A percentile compares a stretch with the other conserved stretches of the same genome.
Evolutionary conservation across 1,140 invertebrate genomes (phyloP).

Genomic region (Riptortus pedestris): DNA sequence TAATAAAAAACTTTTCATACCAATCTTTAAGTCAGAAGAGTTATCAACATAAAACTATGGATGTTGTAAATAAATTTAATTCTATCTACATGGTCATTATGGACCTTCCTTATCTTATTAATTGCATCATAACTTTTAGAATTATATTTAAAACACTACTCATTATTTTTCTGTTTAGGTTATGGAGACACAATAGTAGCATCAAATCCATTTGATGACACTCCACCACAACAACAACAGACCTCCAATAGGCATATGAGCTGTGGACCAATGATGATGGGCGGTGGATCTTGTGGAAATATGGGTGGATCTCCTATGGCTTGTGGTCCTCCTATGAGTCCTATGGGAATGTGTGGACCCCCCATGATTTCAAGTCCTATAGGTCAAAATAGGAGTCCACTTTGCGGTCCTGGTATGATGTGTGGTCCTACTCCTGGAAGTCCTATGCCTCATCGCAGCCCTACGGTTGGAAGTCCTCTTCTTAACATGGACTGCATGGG

Average conservation of each 20-base stretch:
- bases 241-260: constrained; percentile 49
- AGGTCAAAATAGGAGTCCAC: constrained; percentile 29
- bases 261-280: constrained; percentile 43
- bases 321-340: constrained; percentile 40
- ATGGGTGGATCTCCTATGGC: constrained; percentile 40
- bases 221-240: constrained; percentile 46
- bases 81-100: no score
- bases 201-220: constrained; percentile 92
- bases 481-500: constrained; percentile 30
- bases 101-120: no score
- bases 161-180: constrained; percentile 37
- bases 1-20: no score
- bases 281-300: constrained; percentile 47
- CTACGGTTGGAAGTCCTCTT: constrained; percentile 32
- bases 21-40: no score
- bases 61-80: no score
- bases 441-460: constrained; percentile 34
- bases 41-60: no score
- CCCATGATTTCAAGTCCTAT: constrained; percentile 59
- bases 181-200: constrained; percentile 89
- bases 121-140: no score
- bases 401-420: constrained; percentile 31
- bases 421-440: constrained; percentile 38
- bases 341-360: constrained; percentile 53
- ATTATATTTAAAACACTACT: no score